phyloP scores from a whole-genome alignment of 2,113 vertebrate species.

The Phalacrocorax brasilianus region DNA sequence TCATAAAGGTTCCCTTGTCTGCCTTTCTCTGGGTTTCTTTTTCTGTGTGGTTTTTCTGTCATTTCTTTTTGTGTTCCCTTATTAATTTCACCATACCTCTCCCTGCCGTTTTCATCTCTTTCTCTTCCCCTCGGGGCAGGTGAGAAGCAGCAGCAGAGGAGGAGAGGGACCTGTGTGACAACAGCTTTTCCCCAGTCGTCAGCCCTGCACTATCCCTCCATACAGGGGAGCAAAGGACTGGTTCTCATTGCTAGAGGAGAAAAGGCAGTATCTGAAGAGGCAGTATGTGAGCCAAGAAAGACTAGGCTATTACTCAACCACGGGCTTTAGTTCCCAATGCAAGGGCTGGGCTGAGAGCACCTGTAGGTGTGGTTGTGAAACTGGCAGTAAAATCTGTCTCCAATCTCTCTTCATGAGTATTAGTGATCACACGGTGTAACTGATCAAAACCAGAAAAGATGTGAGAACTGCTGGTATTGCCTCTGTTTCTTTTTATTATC shows the following conservation, averaged over 20 bases:
- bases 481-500: neutral
- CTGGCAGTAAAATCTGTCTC: neutral
- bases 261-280: neutral
- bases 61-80: neutral
- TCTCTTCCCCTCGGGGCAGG: neutral
- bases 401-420: neutral
- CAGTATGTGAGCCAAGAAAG: neutral
- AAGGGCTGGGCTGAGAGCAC: slow-evolving; percentile 19
- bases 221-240: neutral
- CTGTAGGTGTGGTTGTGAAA: slow-evolving; percentile 37
- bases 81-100: neutral
- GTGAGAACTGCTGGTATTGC: neutral
- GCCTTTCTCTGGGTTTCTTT: neutral
- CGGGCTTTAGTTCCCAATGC: neutral
- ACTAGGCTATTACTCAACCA: neutral
- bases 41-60: neutral
- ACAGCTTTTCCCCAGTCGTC: neutral
- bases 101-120: neutral
- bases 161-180: neutral
- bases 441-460: neutral
- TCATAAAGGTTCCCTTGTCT: neutral
- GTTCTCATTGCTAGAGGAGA: neutral
- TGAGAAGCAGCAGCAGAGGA: neutral
- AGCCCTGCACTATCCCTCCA: neutral
- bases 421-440: neutral